Conservation (phyloP, 2,797 vertebrate genomes). For the Enteromius paludinosus region DNA sequence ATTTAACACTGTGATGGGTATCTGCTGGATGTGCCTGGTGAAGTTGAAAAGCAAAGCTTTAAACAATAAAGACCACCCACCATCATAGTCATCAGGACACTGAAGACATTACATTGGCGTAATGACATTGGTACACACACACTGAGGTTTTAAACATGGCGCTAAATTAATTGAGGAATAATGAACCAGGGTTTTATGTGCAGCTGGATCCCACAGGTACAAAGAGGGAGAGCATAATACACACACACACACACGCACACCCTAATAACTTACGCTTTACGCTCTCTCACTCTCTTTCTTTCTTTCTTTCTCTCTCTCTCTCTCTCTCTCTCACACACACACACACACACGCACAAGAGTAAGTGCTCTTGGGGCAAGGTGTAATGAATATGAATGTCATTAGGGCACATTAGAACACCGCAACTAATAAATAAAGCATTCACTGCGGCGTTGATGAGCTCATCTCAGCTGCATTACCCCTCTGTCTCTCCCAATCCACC, state of each 20-base stretch:
- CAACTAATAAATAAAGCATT: conserved; percentile 53
- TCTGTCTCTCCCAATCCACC: neutral
- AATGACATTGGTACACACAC: conserved; percentile 53
- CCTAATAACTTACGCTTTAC: neutral
- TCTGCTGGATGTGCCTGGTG: no score
- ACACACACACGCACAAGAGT: neutral
- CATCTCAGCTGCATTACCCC: conserved; percentile 18
- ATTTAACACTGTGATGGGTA: neutral
- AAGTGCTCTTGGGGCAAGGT: conserved; percentile 55
- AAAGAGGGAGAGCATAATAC: conserved; percentile 50
- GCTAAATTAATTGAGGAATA: conserved; percentile 64
- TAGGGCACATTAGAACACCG: conserved; percentile 61
- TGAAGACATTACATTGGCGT: conserved; percentile 33
- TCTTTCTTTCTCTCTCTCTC: neutral
- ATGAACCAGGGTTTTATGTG: conserved; percentile 64
- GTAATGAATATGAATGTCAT: conserved; percentile 68
- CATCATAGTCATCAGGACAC: conserved; percentile 43
- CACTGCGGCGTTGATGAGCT: conserved; percentile 44
- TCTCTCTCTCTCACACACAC: neutral
- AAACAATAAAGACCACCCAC: conserved; percentile 26
- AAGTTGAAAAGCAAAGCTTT: neutral
- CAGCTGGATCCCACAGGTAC: conserved; percentile 52
- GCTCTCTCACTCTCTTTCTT: neutral
- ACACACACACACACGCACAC: conserved; percentile 9
- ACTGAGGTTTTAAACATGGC: conserved; percentile 59